A percentile compares a stretch with the other conserved stretches of the same genome.
phyloP scores from a whole-genome alignment of 2,888 invertebrate genomes.

The Clanis bilineata region DNA sequence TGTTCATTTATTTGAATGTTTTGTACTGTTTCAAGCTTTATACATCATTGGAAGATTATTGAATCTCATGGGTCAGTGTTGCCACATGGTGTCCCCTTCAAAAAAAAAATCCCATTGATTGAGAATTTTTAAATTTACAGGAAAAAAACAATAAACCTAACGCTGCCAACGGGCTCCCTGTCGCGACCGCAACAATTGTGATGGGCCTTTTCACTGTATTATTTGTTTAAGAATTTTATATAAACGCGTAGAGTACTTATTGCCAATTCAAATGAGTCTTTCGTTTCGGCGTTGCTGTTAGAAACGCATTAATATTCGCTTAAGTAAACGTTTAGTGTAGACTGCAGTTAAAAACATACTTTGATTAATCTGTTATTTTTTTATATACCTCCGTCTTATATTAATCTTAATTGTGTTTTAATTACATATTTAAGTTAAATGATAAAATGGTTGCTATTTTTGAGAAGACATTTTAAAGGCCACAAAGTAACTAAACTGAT shows the following conservation, averaged over 20 bases:
- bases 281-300: background rate
- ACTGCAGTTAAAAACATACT: background rate
- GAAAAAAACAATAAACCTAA: background rate
- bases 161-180: background rate
- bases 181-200: background rate
- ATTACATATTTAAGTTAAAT: too few relatives aligned
- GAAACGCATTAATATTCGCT: slow-evolving; percentile 1
- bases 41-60: too few relatives aligned
- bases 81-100: too few relatives aligned
- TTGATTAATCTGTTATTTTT: background rate
- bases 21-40: too few relatives aligned
- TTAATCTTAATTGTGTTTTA: background rate
- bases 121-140: background rate
- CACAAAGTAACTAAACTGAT: background rate
- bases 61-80: too few relatives aligned
- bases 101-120: too few relatives aligned
- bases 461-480: background rate
- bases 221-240: background rate
- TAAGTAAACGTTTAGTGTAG: slow-evolving; percentile 6
- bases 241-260: background rate
- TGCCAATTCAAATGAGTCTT: background rate
- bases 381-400: background rate
- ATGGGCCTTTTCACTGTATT: background rate
- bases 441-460: background rate
- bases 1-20: too few relatives aligned